These are phyloP conservation scores for Globia sparganii DNA, from an alignment of 2,888 invertebrate species.

Conservation along the genomic window DNA sequence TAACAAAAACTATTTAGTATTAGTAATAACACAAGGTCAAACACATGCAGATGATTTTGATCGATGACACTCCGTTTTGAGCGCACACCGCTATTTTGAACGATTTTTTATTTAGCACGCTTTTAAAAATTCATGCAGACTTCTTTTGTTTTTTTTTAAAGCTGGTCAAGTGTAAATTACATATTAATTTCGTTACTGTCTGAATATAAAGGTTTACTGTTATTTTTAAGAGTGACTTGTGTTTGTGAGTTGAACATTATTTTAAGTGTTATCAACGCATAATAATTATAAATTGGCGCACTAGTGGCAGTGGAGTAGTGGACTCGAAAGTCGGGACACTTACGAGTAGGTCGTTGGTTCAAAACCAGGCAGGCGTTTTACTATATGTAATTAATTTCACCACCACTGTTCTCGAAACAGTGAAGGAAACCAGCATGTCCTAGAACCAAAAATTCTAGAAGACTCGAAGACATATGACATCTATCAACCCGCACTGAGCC, in stretches of 20 bases:
- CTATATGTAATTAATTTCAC: neutral
- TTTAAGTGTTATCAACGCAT: constrained; percentile 5
- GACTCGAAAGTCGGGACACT: neutral
- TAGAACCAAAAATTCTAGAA: neutral
- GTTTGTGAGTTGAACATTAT: neutral
- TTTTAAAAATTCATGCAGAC: constrained; percentile 25
- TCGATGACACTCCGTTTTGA: constrained; percentile 75
- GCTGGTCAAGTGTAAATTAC: constrained; percentile 25
- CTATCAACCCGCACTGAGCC: no score
- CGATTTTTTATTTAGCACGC: constrained; percentile 33
- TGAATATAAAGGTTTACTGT: neutral
- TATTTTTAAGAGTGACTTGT: neutral
- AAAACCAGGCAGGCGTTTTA: neutral
- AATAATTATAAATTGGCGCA: constrained; percentile 8
- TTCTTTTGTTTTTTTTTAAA: constrained; percentile 19
- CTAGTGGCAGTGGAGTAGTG: no score
- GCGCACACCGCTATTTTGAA: constrained; percentile 50
- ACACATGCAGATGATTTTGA: constrained; percentile 75
- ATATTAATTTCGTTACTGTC: constrained; percentile 21
- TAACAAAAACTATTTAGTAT: constrained; percentile 65
- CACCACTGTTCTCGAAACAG: neutral
- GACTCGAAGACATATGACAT: neutral
- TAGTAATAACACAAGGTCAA: constrained; percentile 66
- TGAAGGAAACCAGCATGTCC: neutral
- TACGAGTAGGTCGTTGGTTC: neutral